phyloP scores from a whole-genome alignment of 30 jellyfish, hydroid and myxozoan species.

The Cassiopea xamachana region DNA sequence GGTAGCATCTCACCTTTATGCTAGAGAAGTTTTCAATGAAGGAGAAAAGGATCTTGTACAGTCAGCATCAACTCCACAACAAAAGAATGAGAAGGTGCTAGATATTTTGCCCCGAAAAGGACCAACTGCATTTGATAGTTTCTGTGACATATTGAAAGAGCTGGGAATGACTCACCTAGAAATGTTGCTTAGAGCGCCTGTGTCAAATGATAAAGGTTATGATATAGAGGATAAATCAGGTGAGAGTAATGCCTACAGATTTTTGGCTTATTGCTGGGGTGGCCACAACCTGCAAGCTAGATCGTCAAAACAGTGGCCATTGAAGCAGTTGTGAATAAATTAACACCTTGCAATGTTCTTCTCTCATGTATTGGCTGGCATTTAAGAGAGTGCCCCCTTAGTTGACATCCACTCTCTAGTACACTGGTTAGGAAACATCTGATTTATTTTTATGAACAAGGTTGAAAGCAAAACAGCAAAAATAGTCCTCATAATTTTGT shows the following conservation, averaged over 20 bases:
- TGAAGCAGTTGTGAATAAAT: too few species aligned
- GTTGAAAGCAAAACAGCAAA: too few species aligned
- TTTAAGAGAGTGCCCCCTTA: too few species aligned
- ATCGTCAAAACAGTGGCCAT: too few species aligned
- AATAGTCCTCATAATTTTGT: too few species aligned
- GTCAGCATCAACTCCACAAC: constrained; percentile 60
- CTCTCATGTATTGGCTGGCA: too few species aligned
- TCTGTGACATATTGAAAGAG: constrained; percentile 62
- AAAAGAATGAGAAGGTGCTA: constrained; percentile 81
- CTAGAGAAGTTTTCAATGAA: constrained; percentile 63
- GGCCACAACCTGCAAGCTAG: too few species aligned
- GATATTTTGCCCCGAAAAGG: constrained; percentile 85
- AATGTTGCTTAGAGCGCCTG: constrained; percentile 41
- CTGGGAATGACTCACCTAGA: constrained; percentile 46
- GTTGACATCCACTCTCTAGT: too few species aligned
- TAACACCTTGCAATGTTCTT: too few species aligned
- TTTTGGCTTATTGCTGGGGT: not conserved
- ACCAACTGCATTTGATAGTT: constrained; percentile 78
- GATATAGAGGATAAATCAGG: constrained; percentile 43
- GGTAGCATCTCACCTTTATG: constrained; percentile 65
- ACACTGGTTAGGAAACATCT: too few species aligned
- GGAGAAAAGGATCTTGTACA: constrained; percentile 71
- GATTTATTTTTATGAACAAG: too few species aligned
- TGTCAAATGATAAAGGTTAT: not conserved
- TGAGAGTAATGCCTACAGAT: not conserved